phyloP scores from a whole-genome alignment of 2,888 invertebrate genomes.

The Euproctis similis region DNA sequence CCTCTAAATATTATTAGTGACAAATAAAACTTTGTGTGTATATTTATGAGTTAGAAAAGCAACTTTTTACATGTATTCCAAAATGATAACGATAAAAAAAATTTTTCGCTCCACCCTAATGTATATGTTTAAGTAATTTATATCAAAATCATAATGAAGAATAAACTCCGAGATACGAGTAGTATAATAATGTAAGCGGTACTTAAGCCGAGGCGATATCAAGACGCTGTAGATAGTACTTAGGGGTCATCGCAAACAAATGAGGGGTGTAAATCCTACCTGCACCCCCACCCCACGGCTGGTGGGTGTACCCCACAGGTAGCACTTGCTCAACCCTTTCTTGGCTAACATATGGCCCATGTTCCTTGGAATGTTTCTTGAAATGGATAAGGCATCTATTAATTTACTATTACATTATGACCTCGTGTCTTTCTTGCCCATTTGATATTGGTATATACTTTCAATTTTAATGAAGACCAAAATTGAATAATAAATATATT shows the following conservation, averaged over 20 bases:
- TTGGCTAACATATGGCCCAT: constrained; percentile 65
- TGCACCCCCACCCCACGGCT: constrained; percentile 25
- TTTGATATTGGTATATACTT: too few species aligned
- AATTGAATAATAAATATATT: too few species aligned
- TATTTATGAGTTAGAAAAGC: too few species aligned
- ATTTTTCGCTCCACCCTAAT: too few species aligned
- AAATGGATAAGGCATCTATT: constrained; percentile 21
- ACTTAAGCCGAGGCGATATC: constrained; percentile 53
- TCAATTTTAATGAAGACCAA: too few species aligned
- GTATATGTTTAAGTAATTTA: too few species aligned
- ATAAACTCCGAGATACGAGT: constrained; percentile 21
- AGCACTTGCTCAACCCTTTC: constrained; percentile 70
- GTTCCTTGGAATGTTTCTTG: constrained; percentile 15
- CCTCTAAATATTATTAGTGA: too few species aligned
- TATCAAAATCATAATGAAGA: constrained; percentile 9
- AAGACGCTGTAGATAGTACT: constrained; percentile 59
- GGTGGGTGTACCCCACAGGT: constrained; percentile 36
- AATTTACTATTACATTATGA: too few species aligned
- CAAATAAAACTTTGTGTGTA: too few species aligned
- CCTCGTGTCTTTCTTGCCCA: too few species aligned
- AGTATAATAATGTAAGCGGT: constrained; percentile 39
- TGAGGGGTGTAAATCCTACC: constrained; percentile 79
- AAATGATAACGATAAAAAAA: too few species aligned
- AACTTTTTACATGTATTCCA: too few species aligned
- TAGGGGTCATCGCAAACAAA: constrained; percentile 81